Percentiles rank a stretch among this genome's conserved stretches.
Evolutionary conservation across 2,888 invertebrate genomes (phyloP).

Genomic region (Oscheius onirici): DNA sequence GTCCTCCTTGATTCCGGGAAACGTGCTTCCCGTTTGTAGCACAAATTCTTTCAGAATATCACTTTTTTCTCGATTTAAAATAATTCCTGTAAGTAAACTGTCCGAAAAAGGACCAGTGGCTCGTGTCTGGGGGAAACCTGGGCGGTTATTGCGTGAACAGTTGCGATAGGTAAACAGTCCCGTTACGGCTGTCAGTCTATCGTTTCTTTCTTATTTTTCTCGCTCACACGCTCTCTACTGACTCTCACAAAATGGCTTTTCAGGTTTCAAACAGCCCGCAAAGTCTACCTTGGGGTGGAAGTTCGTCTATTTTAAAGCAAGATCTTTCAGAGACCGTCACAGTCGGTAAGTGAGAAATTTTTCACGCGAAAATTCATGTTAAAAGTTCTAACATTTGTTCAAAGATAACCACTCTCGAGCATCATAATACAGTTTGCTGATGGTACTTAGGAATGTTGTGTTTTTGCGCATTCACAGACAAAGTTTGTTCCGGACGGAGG

Average conservation of each 20-base stretch:
- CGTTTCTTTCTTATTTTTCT: not conserved
- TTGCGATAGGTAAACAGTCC: conserved; percentile 30
- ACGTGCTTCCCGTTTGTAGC: no score
- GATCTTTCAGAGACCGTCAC: not conserved
- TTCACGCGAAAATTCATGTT: not conserved
- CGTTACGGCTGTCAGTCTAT: conserved; percentile 30
- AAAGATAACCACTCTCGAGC: not conserved
- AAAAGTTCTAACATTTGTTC: not conserved
- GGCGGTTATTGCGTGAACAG: conserved; percentile 34
- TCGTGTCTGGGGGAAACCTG: conserved; percentile 19
- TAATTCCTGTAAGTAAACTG: no score
- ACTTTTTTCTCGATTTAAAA: no score
- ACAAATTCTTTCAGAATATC: no score
- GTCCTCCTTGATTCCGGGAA: not conserved
- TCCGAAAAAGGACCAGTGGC: not conserved
- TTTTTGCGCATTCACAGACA: conserved; percentile 29
- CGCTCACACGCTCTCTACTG: no score
- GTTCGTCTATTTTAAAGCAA: no score
- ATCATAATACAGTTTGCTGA: not conserved
- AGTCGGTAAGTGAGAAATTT: not conserved
- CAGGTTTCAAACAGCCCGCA: no score
- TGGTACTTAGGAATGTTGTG: conserved; percentile 20
- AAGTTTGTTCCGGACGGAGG: conserved; percentile 33
- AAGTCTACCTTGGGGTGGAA: no score
- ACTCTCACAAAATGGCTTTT: no score